Percentiles rank a stretch among this genome's conserved stretches.
phyloP scores from a whole-genome alignment of 1,140 invertebrate genomes.

The Papilio machaon region DNA sequence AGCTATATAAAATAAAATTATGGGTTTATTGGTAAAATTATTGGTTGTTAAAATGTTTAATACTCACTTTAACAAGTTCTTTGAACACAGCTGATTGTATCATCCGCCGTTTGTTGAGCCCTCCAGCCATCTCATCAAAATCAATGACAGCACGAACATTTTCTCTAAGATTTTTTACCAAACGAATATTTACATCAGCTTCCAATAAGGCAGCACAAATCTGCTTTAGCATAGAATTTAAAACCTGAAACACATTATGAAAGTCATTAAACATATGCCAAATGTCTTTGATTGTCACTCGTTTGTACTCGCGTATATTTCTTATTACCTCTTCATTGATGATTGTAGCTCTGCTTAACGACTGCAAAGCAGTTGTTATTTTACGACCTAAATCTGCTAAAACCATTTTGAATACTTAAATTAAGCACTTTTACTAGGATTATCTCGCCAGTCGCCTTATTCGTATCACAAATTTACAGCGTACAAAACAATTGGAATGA shows the following conservation, averaged over 20 bases:
- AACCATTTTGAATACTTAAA: conserved; percentile 89
- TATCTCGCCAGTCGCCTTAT: background rate
- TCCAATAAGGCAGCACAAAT: conserved; percentile 98
- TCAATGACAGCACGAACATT: conserved; percentile 99
- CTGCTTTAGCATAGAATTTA: conserved; percentile 99
- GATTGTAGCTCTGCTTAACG: conserved; percentile 98
- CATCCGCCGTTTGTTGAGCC: conserved; percentile 98
- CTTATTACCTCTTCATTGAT: conserved; percentile 97
- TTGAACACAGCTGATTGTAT: conserved; percentile 99
- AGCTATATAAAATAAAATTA: too few relatives aligned
- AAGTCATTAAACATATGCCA: conserved; percentile 21
- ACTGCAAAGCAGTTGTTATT: conserved; percentile 98
- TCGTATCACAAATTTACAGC: conserved; percentile 23
- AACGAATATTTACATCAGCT: conserved; percentile 98
- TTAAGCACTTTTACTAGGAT: conserved; percentile 33
- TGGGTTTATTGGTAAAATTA: too few relatives aligned
- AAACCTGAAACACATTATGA: conserved; percentile 85
- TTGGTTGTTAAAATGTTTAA: background rate
- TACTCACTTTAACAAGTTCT: conserved; percentile 95
- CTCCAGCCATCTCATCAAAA: conserved; percentile 99
- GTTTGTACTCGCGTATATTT: background rate
- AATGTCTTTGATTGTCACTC: background rate
- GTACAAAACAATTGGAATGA: conserved; percentile 2
- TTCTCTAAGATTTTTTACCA: conserved; percentile 98
- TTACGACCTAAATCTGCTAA: conserved; percentile 99